Evolutionary conservation across 2,797 vertebrate species (phyloP).

Genomic region (Cercopithecus mitis): DNA sequence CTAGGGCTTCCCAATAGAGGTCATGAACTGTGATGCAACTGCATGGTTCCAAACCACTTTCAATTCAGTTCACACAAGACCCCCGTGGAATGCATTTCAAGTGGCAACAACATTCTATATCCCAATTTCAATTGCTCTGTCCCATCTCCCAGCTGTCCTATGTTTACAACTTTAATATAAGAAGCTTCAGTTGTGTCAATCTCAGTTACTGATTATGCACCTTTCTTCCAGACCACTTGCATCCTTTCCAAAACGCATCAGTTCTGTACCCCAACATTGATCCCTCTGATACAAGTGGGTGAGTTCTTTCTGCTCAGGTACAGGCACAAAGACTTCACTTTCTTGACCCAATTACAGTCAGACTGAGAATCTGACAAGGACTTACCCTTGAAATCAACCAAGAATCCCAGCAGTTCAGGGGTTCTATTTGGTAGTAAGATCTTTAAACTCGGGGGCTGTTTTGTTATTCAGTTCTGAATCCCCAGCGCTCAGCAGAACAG

Average conservation of each 20-base stretch:
- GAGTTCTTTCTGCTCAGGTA: background rate
- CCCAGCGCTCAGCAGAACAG: background rate
- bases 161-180: background rate
- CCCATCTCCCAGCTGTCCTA: background rate
- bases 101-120: background rate
- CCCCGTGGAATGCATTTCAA: background rate
- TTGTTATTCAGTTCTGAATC: background rate
- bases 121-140: background rate
- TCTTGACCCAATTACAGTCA: background rate
- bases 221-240: background rate
- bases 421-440: background rate
- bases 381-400: background rate
- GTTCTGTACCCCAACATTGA: background rate
- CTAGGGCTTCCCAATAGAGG: background rate
- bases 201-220: background rate
- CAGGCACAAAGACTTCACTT: background rate
- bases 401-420: background rate
- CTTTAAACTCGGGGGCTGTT: background rate
- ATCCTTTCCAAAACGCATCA: background rate
- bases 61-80: slow-evolving; percentile 2
- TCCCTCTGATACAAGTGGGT: background rate
- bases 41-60: background rate
- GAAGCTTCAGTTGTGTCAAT: background rate
- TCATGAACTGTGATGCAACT: slow-evolving; percentile 15
- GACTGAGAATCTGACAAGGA: background rate